A percentile compares a stretch with the other conserved stretches of the same genome.
phyloP scores from a whole-genome alignment of 1,140 invertebrate genomes.

The Scaptomyza pallida region DNA sequence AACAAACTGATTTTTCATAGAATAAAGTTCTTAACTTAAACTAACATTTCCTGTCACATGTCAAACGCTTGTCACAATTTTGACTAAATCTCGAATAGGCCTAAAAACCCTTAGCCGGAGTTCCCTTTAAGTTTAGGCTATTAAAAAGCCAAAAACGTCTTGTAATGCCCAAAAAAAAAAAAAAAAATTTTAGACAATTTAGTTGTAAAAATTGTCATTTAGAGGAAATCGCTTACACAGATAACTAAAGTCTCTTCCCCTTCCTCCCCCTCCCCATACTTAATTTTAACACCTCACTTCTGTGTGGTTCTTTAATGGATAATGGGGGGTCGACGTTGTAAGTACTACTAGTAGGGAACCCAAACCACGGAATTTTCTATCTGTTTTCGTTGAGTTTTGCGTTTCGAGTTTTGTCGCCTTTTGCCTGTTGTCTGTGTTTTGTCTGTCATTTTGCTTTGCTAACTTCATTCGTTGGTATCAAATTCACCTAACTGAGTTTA shows the following conservation, averaged over 20 bases:
- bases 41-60: constrained; percentile 58
- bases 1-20: too few species aligned
- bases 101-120: constrained; percentile 7
- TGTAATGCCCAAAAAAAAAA: constrained; percentile 43
- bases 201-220: constrained; percentile 73
- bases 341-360: neutral
- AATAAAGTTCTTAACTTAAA: neutral
- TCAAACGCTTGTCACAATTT: constrained; percentile 35
- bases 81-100: constrained; percentile 10
- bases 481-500: constrained; percentile 69
- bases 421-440: constrained; percentile 34
- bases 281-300: neutral
- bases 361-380: constrained; percentile 2
- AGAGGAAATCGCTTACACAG: constrained; percentile 68
- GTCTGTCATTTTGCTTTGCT: constrained; percentile 37
- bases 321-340: too few species aligned
- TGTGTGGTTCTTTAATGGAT: neutral
- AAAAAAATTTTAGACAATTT: constrained; percentile 22
- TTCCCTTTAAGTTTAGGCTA: constrained; percentile 51
- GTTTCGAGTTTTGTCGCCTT: constrained; percentile 26
- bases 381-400: neutral
- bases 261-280: neutral
- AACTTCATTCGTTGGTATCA: constrained; percentile 50
- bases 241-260: neutral
- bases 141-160: constrained; percentile 38